Conservation (phyloP, 2,888 invertebrate species). For the Metopia argyrocephala region DNA sequence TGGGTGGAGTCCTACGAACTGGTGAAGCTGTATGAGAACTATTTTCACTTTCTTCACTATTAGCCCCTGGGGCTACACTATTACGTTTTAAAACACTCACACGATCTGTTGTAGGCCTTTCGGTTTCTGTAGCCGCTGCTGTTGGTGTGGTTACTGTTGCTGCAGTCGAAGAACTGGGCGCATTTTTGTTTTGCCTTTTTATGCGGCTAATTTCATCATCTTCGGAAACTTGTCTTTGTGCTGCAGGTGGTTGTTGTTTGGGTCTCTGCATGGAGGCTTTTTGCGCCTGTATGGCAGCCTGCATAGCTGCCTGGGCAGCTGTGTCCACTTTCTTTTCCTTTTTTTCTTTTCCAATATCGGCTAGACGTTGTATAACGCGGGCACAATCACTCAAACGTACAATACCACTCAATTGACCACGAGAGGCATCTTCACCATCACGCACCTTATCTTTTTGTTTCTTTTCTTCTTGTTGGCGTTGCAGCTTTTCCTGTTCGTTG, state of each 20-base stretch:
- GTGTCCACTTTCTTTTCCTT: constrained; percentile 88
- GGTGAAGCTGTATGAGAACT: constrained; percentile 79
- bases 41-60: constrained; percentile 81
- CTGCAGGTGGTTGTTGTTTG: constrained; percentile 80
- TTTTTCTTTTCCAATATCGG: constrained; percentile 87
- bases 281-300: constrained; percentile 79
- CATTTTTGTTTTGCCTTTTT: constrained; percentile 91
- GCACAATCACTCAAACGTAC: constrained; percentile 92
- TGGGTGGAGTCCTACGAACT: constrained; percentile 85
- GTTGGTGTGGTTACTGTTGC: constrained; percentile 82
- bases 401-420: constrained; percentile 92
- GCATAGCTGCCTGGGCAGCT: constrained; percentile 80
- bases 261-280: constrained; percentile 80
- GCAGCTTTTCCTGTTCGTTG: constrained; percentile 83
- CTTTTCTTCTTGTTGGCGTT: constrained; percentile 81
- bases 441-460: constrained; percentile 86
- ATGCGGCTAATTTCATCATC: constrained; percentile 93
- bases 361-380: constrained; percentile 91
- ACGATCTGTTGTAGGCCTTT: constrained; percentile 80
- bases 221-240: constrained; percentile 90
- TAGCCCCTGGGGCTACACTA: constrained; percentile 68
- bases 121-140: constrained; percentile 79
- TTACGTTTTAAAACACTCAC: constrained; percentile 79
- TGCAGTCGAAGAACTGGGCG: constrained; percentile 78
- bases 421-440: constrained; percentile 93